Evolutionary conservation across 2,888 invertebrate species (phyloP).

Genomic region (Agriopis marginaria): DNA sequence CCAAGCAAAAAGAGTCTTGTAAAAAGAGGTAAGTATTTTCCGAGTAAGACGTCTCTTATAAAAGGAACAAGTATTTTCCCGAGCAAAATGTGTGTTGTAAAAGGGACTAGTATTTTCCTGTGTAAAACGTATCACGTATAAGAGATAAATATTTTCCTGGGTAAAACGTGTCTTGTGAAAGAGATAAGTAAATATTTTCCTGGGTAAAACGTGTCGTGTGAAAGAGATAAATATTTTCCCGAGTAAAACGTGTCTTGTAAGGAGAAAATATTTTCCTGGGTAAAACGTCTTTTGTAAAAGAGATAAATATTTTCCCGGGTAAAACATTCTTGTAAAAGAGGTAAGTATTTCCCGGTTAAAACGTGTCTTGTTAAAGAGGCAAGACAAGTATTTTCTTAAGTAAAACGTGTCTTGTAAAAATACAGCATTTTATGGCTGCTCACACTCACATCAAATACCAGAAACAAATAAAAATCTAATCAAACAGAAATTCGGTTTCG

Average conservation of each 20-base stretch:
- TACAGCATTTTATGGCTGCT: background rate
- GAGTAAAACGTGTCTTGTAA: background rate
- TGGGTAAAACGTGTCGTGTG: background rate
- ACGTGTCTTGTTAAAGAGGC: background rate
- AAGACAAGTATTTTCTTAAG: background rate
- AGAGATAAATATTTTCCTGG: background rate
- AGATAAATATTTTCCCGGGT: no score
- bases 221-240: background rate
- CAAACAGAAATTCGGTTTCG: slow-evolving; percentile 22
- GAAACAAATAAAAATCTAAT: slow-evolving; percentile 37
- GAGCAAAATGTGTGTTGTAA: background rate
- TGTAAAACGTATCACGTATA: background rate
- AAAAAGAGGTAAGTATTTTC: no score
- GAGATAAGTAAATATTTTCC: background rate
- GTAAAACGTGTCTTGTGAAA: no score
- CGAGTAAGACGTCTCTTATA: no score
- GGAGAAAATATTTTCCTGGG: background rate
- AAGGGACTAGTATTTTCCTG: background rate
- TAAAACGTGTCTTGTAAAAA: slow-evolving; percentile 1
- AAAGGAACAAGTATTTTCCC: background rate
- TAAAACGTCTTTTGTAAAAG: no score
- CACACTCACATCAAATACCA: slow-evolving; percentile 12
- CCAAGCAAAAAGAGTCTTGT: no score
- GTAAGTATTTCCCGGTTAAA: background rate
- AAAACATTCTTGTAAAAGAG: no score